Percentiles rank a stretch among this genome's conserved stretches.
Conservation (phyloP, 2,797 vertebrate genomes). For the Takifugu ocellatus region DNA sequence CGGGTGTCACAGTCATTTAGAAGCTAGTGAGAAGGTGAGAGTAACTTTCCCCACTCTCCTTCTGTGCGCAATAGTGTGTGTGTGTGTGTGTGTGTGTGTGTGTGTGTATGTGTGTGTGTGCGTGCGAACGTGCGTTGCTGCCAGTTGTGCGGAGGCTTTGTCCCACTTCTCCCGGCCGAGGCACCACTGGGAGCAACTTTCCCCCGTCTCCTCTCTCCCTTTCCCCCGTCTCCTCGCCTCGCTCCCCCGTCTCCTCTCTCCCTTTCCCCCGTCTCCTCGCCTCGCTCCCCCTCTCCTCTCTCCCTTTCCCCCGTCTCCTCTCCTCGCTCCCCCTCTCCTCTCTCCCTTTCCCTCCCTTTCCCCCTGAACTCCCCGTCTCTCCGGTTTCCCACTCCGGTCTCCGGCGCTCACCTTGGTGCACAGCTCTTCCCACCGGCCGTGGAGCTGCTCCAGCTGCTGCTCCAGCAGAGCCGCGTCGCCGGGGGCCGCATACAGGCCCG, state of each 20-base stretch:
- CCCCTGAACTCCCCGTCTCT: not conserved
- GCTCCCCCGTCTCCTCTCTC: conserved; percentile 13
- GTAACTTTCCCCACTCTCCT: conserved; percentile 22
- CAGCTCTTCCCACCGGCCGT: conserved; percentile 89
- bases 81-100: conserved; percentile 29
- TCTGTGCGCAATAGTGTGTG: conserved; percentile 23
- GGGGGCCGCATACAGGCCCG: conserved; percentile 76
- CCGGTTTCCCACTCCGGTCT: not conserved
- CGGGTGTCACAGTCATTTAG: not conserved
- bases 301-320: conserved; percentile 15
- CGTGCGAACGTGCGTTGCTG: conserved; percentile 10
- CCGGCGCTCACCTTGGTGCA: conserved; percentile 70
- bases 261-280: conserved; percentile 12
- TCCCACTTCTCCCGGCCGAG: conserved; percentile 45
- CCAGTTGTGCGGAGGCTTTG: conserved; percentile 53
- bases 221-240: conserved; percentile 1
- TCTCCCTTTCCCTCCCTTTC: conserved; percentile 16
- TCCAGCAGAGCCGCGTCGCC: conserved; percentile 80
- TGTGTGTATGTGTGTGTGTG: conserved; percentile 18
- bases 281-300: conserved; percentile 6
- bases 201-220: no score
- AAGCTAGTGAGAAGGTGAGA: conserved; percentile 9
- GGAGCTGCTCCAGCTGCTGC: conserved; percentile 85
- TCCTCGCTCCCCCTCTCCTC: conserved; percentile 5
- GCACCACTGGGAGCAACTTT: conserved; percentile 44